phyloP scores from a whole-genome alignment of 2,888 invertebrate species.

The Bedellia somnulentella region DNA sequence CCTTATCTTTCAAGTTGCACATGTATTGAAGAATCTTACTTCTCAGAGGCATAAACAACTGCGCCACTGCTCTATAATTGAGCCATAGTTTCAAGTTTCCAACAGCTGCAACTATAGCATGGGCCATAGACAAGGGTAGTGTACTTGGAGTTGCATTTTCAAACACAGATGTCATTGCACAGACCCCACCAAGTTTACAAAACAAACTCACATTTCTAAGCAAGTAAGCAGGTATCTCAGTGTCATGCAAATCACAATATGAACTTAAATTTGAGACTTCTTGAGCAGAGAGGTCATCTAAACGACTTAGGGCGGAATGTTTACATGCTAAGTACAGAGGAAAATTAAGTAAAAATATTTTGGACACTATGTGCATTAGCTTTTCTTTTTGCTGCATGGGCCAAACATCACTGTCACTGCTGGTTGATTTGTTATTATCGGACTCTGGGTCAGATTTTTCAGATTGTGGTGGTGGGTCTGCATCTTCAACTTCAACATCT shows the following conservation, averaged over 20 bases:
- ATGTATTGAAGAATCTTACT: conserved; percentile 88
- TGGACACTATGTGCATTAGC: conserved; percentile 83
- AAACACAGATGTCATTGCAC: conserved; percentile 85
- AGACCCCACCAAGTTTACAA: conserved; percentile 88
- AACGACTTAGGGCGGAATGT: conserved; percentile 76
- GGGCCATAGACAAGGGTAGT: conserved; percentile 85
- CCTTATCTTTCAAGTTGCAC: conserved; percentile 91
- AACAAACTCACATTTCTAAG: conserved; percentile 91
- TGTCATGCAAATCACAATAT: conserved; percentile 91
- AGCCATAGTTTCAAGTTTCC: conserved; percentile 93
- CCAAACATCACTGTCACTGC: conserved; percentile 60
- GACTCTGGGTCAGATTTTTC: conserved; percentile 21
- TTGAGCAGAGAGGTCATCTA: conserved; percentile 82
- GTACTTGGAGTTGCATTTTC: conserved; percentile 71
- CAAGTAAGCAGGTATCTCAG: conserved; percentile 88
- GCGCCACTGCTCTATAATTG: conserved; percentile 87
- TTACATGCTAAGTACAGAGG: conserved; percentile 87
- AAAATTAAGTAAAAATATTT: conserved; percentile 85
- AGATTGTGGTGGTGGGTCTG: conserved; percentile 14
- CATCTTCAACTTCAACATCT: conserved; percentile 14
- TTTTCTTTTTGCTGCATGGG: conserved; percentile 84
- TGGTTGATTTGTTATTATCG: conserved; percentile 18
- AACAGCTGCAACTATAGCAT: conserved; percentile 88
- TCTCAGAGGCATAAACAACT: conserved; percentile 84
- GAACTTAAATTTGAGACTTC: conserved; percentile 78